Evolutionary conservation across 1,140 invertebrate genomes (phyloP), one percentile per base, ranked within the genome.

Genomic region (Aethina tumida): DNA sequence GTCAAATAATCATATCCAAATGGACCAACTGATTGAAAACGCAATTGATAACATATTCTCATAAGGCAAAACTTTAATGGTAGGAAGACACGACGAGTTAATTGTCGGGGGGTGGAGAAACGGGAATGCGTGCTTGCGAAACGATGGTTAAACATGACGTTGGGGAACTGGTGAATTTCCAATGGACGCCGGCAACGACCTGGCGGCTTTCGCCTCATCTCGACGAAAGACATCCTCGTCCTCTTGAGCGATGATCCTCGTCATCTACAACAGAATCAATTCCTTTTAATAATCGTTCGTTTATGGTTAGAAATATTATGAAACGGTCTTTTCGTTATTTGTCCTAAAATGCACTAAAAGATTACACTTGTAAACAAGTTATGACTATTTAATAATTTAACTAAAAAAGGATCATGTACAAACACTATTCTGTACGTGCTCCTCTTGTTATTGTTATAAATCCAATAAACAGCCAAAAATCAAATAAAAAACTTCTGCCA

Each of bases 181-280:
- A 40, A 53, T 55, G 20, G 56, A 59, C 18, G 55, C 45, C 18
- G 56, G 49, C 34, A 49, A 41, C 5, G 54, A 56, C 30, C 49
- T 50, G 18, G 44, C 40, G 33, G 41, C 24, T 21, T 50, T 53
- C 22, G 56, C 53, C 33, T 65, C 62, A 62, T 43, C 54, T 54
- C 43, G 59, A 58, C 43, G 62, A 64, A 32, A 64, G 45, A 50
- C 61, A 65, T 39, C 58, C 62, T 59, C 60, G 41, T 41, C 62
- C 63, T 57, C 61, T 55, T 41, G 59, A 51, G 51, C 59, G 56
- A 53, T 58, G 55, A 39, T 60, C 59, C 49, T 65, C 62, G 44
- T 63, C 60, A 53, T 64, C 62, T 63, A 40, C 30, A 26, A n/a
- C 19, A 41, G 30, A 30, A 39, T n/a, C n/a, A n/a, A n/a, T n/a